These are phyloP conservation scores for Rhipidura dahli DNA, from an alignment of 2,113 vertebrate genomes.

Conservation along the genomic window DNA sequence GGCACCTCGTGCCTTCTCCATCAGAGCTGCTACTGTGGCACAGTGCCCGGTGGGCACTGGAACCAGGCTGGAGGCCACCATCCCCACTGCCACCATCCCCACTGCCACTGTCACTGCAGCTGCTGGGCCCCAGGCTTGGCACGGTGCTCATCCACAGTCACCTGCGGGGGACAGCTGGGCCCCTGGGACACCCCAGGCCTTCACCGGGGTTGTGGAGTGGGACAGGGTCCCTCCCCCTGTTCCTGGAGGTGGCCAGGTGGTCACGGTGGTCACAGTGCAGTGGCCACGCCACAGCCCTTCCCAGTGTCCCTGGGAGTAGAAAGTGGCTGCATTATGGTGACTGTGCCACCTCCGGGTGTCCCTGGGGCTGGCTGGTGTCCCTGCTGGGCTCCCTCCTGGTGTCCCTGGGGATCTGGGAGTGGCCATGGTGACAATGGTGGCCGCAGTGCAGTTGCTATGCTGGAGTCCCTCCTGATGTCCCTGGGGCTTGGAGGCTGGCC, in stretches of 20 bases:
- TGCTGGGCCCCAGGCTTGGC: neutral
- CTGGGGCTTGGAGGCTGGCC: neutral
- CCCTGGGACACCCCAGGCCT: neutral
- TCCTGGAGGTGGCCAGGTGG: neutral
- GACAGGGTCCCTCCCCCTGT: neutral
- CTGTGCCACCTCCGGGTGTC: neutral
- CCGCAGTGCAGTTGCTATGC: neutral
- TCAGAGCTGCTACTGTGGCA: neutral
- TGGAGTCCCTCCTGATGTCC: neutral
- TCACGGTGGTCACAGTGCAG: neutral
- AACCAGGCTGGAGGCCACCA: neutral
- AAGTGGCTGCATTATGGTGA: neutral
- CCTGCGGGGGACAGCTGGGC: neutral
- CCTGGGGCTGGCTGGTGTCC: neutral
- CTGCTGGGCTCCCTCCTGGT: no score
- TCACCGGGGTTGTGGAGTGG: neutral
- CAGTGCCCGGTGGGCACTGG: neutral
- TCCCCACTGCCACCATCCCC: neutral
- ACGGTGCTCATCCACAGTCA: accelerated
- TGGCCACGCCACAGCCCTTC: neutral
- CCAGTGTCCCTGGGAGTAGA: no score
- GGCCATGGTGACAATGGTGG: neutral
- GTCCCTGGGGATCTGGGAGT: no score
- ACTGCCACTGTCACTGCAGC: neutral
- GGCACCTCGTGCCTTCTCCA: neutral